A percentile compares a stretch with the other conserved stretches of the same genome.
Conservation (phyloP, 2,888 invertebrate genomes). For the Halocaridina rubra region DNA sequence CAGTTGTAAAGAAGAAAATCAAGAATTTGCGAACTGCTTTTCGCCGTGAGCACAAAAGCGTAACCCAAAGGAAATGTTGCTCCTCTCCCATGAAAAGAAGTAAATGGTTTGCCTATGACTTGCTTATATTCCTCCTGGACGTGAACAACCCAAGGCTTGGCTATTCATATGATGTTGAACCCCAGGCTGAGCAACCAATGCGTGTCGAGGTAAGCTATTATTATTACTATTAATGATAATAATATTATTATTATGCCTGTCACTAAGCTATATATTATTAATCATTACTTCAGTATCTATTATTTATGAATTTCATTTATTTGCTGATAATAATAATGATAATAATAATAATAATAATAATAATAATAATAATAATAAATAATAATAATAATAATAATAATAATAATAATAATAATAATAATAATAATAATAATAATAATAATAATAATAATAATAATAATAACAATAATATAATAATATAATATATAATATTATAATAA, state of each 20-base stretch:
- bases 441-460: too few species aligned
- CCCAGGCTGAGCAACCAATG: not conserved
- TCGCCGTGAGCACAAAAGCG: not conserved
- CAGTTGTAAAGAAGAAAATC: not conserved
- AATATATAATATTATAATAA: too few species aligned
- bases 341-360: too few species aligned
- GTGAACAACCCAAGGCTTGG: not conserved
- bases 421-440: too few species aligned
- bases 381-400: too few species aligned
- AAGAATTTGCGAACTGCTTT: not conserved
- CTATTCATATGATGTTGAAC: not conserved
- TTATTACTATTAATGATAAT: not conserved
- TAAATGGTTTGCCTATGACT: not conserved
- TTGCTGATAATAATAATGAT: too few species aligned
- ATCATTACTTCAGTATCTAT: not conserved
- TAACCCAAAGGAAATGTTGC: not conserved
- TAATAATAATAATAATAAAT: too few species aligned
- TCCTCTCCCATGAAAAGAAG: not conserved
- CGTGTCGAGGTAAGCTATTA: not conserved
- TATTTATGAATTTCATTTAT: not conserved
- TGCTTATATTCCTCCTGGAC: not conserved
- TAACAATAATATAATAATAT: too few species aligned
- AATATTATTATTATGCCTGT: not conserved
- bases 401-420: too few species aligned
- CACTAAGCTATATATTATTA: not conserved